These are phyloP conservation scores for Malurus melanocephalus DNA, from an alignment of 2,113 vertebrate genomes.

Conservation along the genomic window DNA sequence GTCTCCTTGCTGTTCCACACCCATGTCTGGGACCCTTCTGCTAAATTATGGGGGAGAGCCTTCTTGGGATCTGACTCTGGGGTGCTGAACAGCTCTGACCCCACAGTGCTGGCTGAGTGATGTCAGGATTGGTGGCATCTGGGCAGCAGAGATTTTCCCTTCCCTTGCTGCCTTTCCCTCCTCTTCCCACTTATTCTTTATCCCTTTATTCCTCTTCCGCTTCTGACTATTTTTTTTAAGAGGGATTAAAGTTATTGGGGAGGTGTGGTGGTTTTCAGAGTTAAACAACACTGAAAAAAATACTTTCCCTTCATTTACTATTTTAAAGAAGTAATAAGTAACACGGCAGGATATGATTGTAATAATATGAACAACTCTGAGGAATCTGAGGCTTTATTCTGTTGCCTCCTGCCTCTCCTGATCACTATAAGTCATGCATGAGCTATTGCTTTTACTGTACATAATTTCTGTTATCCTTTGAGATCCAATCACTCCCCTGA, in stretches of 20 bases:
- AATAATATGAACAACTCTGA: constrained; percentile 47
- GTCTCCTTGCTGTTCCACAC: neutral
- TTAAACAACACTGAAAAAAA: constrained; percentile 40
- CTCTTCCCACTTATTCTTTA: neutral
- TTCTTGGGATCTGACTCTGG: too few relatives aligned
- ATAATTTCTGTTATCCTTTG: constrained; percentile 64
- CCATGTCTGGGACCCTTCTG: neutral
- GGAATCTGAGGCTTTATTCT: constrained; percentile 45
- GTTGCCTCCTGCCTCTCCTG: constrained; percentile 57
- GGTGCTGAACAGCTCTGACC: neutral
- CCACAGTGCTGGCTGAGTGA: neutral
- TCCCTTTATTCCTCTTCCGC: neutral
- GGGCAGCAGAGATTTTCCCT: neutral
- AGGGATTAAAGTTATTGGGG: neutral
- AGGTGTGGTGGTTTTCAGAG: constrained; percentile 4
- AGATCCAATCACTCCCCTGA: constrained; percentile 57
- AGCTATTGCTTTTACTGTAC: constrained; percentile 62
- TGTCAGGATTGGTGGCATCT: neutral
- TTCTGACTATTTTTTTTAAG: too few relatives aligned
- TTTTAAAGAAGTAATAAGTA: constrained; percentile 63
- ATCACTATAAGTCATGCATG: constrained; percentile 63
- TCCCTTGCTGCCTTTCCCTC: neutral
- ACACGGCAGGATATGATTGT: constrained; percentile 36
- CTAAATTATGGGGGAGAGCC: neutral
- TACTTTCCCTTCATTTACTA: constrained; percentile 39